These are phyloP conservation scores for Rapana venosa DNA, from an alignment of 2,888 invertebrate species.

Conservation along the genomic window DNA sequence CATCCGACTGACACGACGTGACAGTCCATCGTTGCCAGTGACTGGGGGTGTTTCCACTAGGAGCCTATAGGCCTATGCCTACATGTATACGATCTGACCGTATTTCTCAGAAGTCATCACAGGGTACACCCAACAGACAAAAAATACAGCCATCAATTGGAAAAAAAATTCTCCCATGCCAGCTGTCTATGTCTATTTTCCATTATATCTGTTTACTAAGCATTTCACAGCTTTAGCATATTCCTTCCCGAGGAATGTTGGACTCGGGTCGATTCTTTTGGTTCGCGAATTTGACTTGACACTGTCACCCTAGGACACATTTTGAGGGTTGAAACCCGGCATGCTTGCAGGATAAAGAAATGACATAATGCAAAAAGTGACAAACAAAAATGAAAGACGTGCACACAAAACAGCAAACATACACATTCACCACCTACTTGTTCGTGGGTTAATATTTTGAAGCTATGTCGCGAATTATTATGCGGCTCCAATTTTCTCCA, in stretches of 20 bases:
- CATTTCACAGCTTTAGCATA: background rate
- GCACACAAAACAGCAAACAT: background rate
- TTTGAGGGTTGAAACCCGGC: background rate
- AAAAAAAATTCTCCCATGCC: too few relatives aligned
- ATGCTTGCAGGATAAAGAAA: background rate
- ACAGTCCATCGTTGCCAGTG: background rate
- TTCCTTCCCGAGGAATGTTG: background rate
- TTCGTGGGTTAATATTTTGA: slow-evolving; percentile 12
- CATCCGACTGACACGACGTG: background rate
- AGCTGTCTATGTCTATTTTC: too few relatives aligned
- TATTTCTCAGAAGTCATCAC: too few relatives aligned
- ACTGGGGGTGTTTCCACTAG: background rate
- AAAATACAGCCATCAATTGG: too few relatives aligned
- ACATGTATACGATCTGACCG: too few relatives aligned
- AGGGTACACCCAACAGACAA: too few relatives aligned
- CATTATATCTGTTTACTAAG: too few relatives aligned
- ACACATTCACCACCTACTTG: background rate
- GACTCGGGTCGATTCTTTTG: background rate
- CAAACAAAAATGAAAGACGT: background rate
- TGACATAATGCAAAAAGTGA: background rate
- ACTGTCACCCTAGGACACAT: background rate
- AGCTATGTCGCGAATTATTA: slow-evolving; percentile 23
- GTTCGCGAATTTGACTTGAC: background rate
- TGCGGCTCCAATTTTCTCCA: slow-evolving; percentile 18
- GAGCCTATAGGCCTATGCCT: too few relatives aligned